Conservation (phyloP, 2,113 vertebrate species). For the Spea bombifrons region DNA sequence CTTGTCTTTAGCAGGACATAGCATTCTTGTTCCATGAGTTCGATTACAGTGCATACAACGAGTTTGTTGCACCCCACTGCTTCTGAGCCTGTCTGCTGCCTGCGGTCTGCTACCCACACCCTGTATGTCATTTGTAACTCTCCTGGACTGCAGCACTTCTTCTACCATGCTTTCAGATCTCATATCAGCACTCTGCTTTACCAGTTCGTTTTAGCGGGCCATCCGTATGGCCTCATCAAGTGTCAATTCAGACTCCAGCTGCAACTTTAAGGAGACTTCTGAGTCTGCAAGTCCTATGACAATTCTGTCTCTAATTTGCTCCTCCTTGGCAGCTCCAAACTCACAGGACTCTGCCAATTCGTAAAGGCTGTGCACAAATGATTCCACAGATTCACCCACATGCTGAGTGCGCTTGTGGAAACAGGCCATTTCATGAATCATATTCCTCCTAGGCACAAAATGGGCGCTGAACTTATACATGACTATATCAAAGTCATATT, state of each 20-base stretch:
- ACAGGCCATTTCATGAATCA: conserved; percentile 25
- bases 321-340: no score
- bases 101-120: not conserved
- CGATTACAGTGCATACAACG: no score
- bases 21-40: no score
- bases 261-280: not conserved
- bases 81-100: no score
- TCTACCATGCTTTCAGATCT: conserved; percentile 5
- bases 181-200: conserved; percentile 12
- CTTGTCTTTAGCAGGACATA: no score
- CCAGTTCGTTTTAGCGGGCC: not conserved
- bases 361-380: no score
- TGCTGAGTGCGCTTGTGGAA: conserved; percentile 35
- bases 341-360: no score
- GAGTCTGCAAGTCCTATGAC: no score
- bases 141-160: conserved; percentile 8
- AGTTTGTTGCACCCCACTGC: no score
- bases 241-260: not conserved
- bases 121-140: not conserved
- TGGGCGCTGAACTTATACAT: conserved; percentile 42
- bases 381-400: conserved; percentile 23
- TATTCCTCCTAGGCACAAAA: conserved; percentile 35
- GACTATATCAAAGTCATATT: conserved; percentile 11
- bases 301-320: no score
- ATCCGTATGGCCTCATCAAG: not conserved